These are phyloP conservation scores for Paramacrobiotus metropolitanus DNA, from an alignment of 1,140 invertebrate species.

Conservation along the genomic window DNA sequence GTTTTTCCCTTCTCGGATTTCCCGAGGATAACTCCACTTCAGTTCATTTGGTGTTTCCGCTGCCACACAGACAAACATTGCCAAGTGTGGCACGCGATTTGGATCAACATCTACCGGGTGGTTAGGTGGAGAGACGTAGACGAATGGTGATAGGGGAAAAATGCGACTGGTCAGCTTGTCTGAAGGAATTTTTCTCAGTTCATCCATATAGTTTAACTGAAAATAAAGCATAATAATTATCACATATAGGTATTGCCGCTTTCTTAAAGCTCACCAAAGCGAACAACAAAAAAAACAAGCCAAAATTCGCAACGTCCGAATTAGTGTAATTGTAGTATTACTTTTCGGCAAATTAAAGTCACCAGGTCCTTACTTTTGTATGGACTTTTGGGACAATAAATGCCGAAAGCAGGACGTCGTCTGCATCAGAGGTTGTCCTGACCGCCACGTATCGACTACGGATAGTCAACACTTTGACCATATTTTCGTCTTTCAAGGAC, in stretches of 20 bases:
- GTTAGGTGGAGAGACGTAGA: background rate
- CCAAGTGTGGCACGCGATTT: background rate
- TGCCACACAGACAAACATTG: background rate
- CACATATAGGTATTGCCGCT: too few species aligned
- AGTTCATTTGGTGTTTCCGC: background rate
- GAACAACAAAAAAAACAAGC: too few species aligned
- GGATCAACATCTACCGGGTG: background rate
- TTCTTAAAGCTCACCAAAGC: too few species aligned
- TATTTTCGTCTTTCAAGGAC: background rate
- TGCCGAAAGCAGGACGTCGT: background rate
- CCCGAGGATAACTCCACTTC: background rate
- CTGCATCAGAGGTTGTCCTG: background rate
- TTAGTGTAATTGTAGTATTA: too few species aligned
- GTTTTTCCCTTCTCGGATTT: background rate
- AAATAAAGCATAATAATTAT: too few species aligned
- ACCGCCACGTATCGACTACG: background rate
- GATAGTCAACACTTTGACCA: background rate
- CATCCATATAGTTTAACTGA: too few species aligned
- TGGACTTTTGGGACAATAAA: background rate
- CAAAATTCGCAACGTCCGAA: too few species aligned
- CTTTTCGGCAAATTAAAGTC: too few species aligned
- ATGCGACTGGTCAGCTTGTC: too few species aligned
- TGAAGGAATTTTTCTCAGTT: too few species aligned
- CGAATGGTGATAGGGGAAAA: background rate
- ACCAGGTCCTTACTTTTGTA: background rate